Evolutionary conservation across 1,140 invertebrate species (phyloP).

Genomic region (Drosophila repletoides): DNA sequence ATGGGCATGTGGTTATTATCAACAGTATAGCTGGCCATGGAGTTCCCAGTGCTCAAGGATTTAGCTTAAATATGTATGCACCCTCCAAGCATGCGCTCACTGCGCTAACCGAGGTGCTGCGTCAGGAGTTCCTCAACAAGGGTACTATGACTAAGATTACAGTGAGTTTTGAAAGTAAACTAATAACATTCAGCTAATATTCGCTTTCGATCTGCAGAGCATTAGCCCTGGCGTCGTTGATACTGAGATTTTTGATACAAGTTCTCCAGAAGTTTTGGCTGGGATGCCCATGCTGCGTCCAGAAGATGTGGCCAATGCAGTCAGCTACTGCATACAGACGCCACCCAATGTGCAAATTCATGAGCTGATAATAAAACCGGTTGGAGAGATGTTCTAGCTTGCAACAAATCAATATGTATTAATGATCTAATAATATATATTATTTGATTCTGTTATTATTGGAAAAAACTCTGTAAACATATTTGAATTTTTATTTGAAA

Average conservation of each 20-base stretch:
- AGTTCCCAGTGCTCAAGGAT: conserved; percentile 61
- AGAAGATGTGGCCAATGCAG: conserved; percentile 84
- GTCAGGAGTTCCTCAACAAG: conserved; percentile 85
- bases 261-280: conserved; percentile 22
- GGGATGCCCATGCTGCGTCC: conserved; percentile 67
- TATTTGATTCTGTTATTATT: no score
- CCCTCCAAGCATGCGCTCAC: conserved; percentile 85
- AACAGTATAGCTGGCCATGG: conserved; percentile 83
- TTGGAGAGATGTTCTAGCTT: conserved; percentile 56
- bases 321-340: conserved; percentile 85
- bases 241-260: conserved; percentile 76
- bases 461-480: no score
- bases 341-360: conserved; percentile 84
- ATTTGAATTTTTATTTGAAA: no score
- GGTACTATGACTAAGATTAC: conserved; percentile 63
- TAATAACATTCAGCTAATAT: not conserved
- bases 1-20: conserved; percentile 84
- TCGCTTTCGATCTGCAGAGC: conserved; percentile 82
- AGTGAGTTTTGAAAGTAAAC: conserved; percentile 32
- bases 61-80: conserved; percentile 83
- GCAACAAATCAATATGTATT: not conserved
- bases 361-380: conserved; percentile 59
- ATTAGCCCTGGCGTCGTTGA: conserved; percentile 85
- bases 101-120: conserved; percentile 84
- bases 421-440: no score